Conservation (phyloP, 2,888 invertebrate genomes). For the Xanthostigma xanthostigma region DNA sequence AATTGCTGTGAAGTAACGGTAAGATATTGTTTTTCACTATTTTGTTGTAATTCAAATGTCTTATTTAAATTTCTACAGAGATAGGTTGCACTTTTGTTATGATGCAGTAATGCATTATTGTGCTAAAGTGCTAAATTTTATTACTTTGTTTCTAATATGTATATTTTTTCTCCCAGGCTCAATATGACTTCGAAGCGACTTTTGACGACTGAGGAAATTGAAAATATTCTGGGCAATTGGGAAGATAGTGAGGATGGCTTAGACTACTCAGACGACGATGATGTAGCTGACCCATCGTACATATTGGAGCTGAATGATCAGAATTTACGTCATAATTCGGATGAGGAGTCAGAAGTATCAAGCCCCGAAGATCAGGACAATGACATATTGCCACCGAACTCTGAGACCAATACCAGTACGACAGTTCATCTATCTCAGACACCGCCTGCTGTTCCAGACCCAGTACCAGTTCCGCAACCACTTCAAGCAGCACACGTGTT, state of each 20-base stretch:
- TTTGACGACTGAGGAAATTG: background rate
- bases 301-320: background rate
- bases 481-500: constrained; percentile 7
- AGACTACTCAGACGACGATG: constrained; percentile 11
- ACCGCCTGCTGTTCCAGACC: constrained; percentile 1
- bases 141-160: constrained; percentile 1
- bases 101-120: constrained; percentile 12
- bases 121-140: background rate
- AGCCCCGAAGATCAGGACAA: too few species aligned
- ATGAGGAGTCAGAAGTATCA: too few species aligned
- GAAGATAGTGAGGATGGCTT: constrained; percentile 9
- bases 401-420: too few species aligned
- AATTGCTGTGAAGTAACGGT: constrained; percentile 2
- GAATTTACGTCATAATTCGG: too few species aligned
- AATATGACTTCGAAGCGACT: constrained; percentile 4
- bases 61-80: constrained; percentile 8
- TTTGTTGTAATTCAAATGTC: constrained; percentile 3
- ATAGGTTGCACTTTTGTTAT: constrained; percentile 8
- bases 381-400: too few species aligned
- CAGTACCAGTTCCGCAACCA: constrained; percentile 4
- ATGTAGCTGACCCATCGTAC: constrained; percentile 11
- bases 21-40: constrained; percentile 4
- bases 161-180: constrained; percentile 4
- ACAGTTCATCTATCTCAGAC: background rate
- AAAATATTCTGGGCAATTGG: constrained; percentile 4